These are phyloP conservation scores for Balaeniceps rex DNA, from an alignment of 2,113 vertebrate species.

Conservation along the genomic window DNA sequence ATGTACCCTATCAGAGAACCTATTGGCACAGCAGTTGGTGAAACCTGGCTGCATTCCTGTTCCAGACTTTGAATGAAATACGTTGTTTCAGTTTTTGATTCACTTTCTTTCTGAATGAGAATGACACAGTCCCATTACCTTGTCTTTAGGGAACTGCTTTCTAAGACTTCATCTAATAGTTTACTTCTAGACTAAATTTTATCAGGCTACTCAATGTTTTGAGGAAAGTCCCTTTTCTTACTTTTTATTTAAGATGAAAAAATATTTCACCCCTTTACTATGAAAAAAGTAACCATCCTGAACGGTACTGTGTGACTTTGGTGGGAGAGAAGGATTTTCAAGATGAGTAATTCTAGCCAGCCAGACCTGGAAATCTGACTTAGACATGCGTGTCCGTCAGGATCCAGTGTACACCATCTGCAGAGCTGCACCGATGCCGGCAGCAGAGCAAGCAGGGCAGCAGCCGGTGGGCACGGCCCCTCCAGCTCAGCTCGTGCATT, in stretches of 20 bases:
- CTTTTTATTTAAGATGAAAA: background rate
- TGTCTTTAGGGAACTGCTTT: background rate
- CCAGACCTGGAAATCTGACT: background rate
- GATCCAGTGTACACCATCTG: background rate
- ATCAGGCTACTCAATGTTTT: background rate
- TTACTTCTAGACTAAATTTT: background rate
- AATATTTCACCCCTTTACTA: background rate
- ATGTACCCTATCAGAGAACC: background rate
- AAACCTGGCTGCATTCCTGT: background rate
- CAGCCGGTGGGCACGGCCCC: background rate
- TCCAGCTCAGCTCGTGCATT: background rate
- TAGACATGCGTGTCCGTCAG: fast-evolving
- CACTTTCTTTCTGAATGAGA: background rate
- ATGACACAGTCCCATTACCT: background rate
- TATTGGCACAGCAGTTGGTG: background rate
- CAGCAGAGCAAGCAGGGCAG: background rate
- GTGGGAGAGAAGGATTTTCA: background rate
- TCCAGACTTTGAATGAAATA: background rate
- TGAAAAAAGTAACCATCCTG: background rate
- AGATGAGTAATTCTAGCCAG: background rate
- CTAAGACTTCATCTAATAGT: background rate
- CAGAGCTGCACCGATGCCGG: background rate
- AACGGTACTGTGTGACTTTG: background rate
- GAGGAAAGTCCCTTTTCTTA: background rate
- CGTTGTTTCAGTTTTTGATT: background rate